Evolutionary conservation across 2,888 invertebrate species (phyloP), one percentile per base, ranked within the genome.

Genomic region (Cryptops parisi): DNA sequence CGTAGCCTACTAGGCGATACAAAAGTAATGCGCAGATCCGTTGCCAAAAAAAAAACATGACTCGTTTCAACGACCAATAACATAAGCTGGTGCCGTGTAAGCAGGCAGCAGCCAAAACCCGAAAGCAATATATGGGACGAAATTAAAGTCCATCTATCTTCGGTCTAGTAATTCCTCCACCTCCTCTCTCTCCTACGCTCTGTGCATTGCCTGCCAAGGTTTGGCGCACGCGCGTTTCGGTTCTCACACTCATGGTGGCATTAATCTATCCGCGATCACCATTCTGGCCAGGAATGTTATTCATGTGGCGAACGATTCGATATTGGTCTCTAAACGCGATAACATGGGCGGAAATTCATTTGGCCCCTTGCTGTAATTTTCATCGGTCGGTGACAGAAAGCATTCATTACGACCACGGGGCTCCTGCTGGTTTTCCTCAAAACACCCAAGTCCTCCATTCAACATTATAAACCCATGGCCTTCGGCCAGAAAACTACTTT

Each of bases 211-310:
- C n/a, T n/a, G n/a, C n/a, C n/a, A n/a, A n/a, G n/a, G n/a, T n/a
- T n/a, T n/a, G 33, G 6, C 33, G 33, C 33, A 33, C 15, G 33
- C 33, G 15, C 15, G 33, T 15, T 15, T 9, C 33, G 6, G 33
- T n/a, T n/a, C n/a, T n/a, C n/a, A n/a, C n/a, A n/a, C n/a, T n/a
- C 33, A 15, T 15, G 15, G 33, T 6, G 33, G 38, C 38, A 48
- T 38, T 48, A 48, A 26, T 48, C 48, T 33, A 48, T 48, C n/a
- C 26, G 40, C 50, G 50, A 50, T 50, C 41, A 41, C 50, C 25
- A 25, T 43, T 50, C 41, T 25, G 24, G n/a, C 24, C 19, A 22
- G 50, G 50, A 50, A 50, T 50, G 50, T 43, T 50, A 50, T 50
- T 50, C 50, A 50, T 43, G 50, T 41, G 43, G 43, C 43, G 15